These are phyloP conservation scores for Zaprionus ghesquierei DNA, from an alignment of 1,140 invertebrate species.

Conservation along the genomic window DNA sequence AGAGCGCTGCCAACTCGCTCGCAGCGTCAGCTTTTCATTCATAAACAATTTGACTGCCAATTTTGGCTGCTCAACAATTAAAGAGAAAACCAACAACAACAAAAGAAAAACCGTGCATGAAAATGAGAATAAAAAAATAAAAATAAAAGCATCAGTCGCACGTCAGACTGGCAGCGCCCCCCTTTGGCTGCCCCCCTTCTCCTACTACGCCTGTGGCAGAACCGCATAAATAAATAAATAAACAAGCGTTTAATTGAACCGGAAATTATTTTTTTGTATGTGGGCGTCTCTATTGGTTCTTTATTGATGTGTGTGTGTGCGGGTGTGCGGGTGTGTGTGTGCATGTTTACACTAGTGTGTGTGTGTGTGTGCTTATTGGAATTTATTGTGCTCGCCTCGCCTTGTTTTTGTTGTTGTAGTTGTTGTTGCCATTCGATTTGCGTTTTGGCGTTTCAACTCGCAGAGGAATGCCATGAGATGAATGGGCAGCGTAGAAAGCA, in stretches of 20 bases:
- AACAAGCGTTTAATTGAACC: constrained; percentile 81
- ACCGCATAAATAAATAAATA: constrained; percentile 73
- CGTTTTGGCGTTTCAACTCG: constrained; percentile 46
- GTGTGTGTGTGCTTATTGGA: constrained; percentile 57
- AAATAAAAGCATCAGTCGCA: constrained; percentile 8
- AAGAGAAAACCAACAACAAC: constrained; percentile 38
- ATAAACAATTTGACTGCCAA: constrained; percentile 66
- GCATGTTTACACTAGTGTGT: constrained; percentile 1
- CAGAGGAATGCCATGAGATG: background rate
- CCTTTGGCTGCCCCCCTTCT: background rate
- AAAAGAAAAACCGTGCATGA: background rate
- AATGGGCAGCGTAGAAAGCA: no score
- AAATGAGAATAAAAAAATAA: constrained; percentile 11
- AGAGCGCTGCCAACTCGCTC: constrained; percentile 20
- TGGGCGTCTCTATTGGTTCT: constrained; percentile 54
- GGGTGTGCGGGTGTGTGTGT: constrained; percentile 11
- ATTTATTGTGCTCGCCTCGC: constrained; percentile 62
- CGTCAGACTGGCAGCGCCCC: constrained; percentile 14
- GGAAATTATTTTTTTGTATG: constrained; percentile 76
- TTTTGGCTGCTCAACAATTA: constrained; percentile 50
- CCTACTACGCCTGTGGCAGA: constrained; percentile 1
- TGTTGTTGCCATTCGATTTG: constrained; percentile 34
- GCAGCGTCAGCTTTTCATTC: constrained; percentile 53
- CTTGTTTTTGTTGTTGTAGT: constrained; percentile 26
- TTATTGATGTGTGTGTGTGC: constrained; percentile 22